phyloP scores from a whole-genome alignment of 2,888 invertebrate species.

The Caprella mutica region DNA sequence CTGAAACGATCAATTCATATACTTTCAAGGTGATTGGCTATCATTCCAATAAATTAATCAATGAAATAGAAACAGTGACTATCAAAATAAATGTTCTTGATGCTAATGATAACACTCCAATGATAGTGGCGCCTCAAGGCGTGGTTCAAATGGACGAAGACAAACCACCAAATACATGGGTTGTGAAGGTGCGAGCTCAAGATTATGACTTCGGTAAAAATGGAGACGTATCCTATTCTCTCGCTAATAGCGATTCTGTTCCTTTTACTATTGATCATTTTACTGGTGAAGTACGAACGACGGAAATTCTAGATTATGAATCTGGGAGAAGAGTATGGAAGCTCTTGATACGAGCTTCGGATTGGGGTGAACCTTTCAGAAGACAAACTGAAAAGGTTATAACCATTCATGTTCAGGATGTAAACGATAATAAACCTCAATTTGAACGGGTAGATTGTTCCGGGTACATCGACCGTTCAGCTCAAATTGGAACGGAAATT shows the following conservation, averaged over 20 bases:
- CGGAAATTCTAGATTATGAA: constrained; percentile 75
- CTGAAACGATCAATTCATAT: constrained; percentile 70
- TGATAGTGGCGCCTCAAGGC: constrained; percentile 41
- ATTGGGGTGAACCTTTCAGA: constrained; percentile 84
- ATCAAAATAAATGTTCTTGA: constrained; percentile 79
- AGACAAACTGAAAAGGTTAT: constrained; percentile 81
- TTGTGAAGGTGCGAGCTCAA: constrained; percentile 69
- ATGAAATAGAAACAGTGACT: constrained; percentile 79
- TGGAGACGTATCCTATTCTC: constrained; percentile 86
- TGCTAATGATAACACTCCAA: constrained; percentile 56
- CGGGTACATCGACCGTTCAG: constrained; percentile 64
- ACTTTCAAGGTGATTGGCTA: constrained; percentile 72
- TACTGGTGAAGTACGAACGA: constrained; percentile 75
- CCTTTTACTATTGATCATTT: constrained; percentile 96
- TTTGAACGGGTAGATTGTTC: constrained; percentile 59
- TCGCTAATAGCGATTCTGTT: constrained; percentile 63
- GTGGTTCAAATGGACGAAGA: constrained; percentile 70
- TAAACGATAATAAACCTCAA: constrained; percentile 83
- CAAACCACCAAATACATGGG: constrained; percentile 69
- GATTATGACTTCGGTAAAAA: constrained; percentile 92
- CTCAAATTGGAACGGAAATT: constrained; percentile 66
- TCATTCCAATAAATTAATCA: constrained; percentile 63
- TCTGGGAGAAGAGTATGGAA: constrained; percentile 73
- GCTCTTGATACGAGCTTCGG: constrained; percentile 75
- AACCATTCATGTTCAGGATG: constrained; percentile 64